Conservation (phyloP, 2,888 invertebrate species). For the Stenodema calcarata region DNA sequence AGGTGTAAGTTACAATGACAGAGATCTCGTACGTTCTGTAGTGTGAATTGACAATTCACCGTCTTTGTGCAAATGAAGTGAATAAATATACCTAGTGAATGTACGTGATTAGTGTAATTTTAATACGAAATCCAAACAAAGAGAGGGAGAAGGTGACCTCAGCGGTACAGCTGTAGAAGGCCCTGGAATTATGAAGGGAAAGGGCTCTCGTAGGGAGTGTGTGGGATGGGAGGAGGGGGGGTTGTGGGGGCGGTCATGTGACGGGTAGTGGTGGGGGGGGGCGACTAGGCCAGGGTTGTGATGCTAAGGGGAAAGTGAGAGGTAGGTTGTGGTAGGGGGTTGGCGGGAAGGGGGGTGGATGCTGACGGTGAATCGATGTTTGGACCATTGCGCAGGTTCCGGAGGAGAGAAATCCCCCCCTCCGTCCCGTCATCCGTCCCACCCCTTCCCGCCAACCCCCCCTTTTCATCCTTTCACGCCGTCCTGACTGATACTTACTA, state of each 20-base stretch:
- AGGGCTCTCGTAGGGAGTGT: background rate
- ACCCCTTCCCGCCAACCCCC: background rate
- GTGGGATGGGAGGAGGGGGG: background rate
- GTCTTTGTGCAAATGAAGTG: no score
- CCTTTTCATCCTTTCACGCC: background rate
- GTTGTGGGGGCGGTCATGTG: background rate
- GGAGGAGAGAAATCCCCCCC: background rate
- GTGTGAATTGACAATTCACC: no score
- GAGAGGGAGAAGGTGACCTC: background rate
- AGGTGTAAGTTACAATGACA: no score
- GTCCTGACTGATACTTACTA: slow-evolving; percentile 24
- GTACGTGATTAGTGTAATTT: no score
- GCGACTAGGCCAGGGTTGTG: slow-evolving; percentile 9
- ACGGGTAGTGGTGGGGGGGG: background rate
- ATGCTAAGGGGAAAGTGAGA: background rate
- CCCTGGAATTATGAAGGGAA: background rate
- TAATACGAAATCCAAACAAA: no score
- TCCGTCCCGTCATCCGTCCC: background rate
- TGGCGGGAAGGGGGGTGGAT: slow-evolving; percentile 5
- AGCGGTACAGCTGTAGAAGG: background rate
- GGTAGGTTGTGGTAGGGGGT: background rate
- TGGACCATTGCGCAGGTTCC: slow-evolving; percentile 37
- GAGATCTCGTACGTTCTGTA: no score
- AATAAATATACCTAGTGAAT: no score
- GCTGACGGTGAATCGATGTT: slow-evolving; percentile 44